Evolutionary conservation across 2,113 vertebrate species (phyloP), one percentile per base, ranked within the genome.

Genomic region (Gymnarchus niloticus): DNA sequence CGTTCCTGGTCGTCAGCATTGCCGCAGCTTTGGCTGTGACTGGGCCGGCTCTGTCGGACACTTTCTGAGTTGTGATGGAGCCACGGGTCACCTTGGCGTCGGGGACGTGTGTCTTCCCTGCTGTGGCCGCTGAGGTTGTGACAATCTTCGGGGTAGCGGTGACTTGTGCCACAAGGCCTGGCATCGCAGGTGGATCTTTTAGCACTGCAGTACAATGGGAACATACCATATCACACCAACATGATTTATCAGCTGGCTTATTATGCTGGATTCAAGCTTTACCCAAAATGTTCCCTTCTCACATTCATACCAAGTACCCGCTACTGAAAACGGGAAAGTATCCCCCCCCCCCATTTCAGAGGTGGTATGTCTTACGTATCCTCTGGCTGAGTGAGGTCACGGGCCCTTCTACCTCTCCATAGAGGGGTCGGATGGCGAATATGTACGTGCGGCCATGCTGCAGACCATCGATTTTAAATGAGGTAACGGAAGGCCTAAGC

Each of bases 351-450:
- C 7, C 33, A 57, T n/a, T 23, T 28, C 1, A n/a, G 73, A 77
- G 46, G 23, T 57, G 82, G 54, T 83, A 17, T n/a, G 46, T 77
- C 94, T 90, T 87, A 97, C 96, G 88, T 87, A 96, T 95, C 81
- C 90, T 90, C 54, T 93, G 94, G 57, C 91, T 93, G 25, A 96
- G 81, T 0, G 90, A 93, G 77, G 90, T 94, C 21, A 94, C 89
- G 0, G 93, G 94, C 17, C 96, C 96, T 56, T 95, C 91, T 0
- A 56, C 91, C 3, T 95, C 93, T 85, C 96, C 96, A 87, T 96
- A 96, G 65, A 95, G 57, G 0, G 96, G 94, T 84, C 91, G 93
- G 88, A 97, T 94, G 86, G 93, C 92, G 91, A 97, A 97, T 9
- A 93, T 91, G 86, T 96, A 97, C 0, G 85, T 94, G 87, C 94